These are phyloP conservation scores for Agelaius phoeniceus DNA, from an alignment of 2,113 vertebrate genomes.

Conservation along the genomic window DNA sequence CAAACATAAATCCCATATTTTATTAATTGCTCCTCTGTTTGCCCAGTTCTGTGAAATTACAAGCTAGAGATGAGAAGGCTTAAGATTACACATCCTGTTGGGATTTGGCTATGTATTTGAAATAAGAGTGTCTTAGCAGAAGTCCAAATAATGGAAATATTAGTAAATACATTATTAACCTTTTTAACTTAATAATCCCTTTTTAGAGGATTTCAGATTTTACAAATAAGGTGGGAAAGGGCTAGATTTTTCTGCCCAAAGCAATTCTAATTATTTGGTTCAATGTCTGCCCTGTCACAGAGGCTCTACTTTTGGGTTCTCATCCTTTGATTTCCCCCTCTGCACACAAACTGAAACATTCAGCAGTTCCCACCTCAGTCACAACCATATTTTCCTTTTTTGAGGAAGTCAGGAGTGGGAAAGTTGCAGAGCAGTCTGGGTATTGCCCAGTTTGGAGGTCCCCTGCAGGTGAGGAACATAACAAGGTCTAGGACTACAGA, in stretches of 20 bases:
- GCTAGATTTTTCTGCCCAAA: neutral
- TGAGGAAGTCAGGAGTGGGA: neutral
- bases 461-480: neutral
- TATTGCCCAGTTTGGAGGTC: neutral
- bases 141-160: neutral
- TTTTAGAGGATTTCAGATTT: neutral
- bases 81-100: neutral
- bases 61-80: neutral
- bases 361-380: neutral
- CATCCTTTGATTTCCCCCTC: neutral
- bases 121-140: neutral
- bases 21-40: neutral
- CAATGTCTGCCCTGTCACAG: neutral
- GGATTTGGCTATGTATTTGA: neutral
- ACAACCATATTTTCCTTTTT: neutral
- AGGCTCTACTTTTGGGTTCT: neutral
- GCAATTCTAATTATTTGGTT: neutral
- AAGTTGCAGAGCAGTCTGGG: neutral
- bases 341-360: neutral
- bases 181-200: neutral
- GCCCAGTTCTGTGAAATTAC: neutral
- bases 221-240: neutral
- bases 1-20: neutral
- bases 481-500: neutral
- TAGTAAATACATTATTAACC: neutral